These are phyloP conservation scores for Lamellibrachia columna DNA, from an alignment of 2,888 invertebrate genomes.

Conservation along the genomic window DNA sequence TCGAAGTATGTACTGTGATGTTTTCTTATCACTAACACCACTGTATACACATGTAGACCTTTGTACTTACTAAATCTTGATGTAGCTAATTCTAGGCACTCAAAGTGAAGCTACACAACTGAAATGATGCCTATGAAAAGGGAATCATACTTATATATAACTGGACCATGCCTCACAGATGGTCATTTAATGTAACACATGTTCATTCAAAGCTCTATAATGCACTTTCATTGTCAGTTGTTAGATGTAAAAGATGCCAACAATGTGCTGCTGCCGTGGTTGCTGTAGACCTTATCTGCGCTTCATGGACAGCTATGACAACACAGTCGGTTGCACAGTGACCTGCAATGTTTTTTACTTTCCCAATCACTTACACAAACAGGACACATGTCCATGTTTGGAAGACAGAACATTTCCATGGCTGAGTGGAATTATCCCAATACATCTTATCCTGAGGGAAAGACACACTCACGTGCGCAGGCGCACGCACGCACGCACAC, in stretches of 20 bases:
- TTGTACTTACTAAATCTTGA: conserved; percentile 3
- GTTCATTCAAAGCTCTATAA: neutral
- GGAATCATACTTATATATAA: neutral
- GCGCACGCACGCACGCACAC: conserved; percentile 16
- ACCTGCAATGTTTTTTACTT: too few species aligned
- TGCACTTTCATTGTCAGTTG: neutral
- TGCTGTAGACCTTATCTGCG: neutral
- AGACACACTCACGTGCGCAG: neutral
- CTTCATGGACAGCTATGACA: neutral
- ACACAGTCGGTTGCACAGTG: neutral
- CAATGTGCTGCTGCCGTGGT: neutral
- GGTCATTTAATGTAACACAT: neutral
- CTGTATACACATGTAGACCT: neutral
- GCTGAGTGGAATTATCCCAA: neutral
- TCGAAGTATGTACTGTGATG: neutral
- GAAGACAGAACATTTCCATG: too few species aligned
- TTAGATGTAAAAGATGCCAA: neutral
- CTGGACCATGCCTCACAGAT: neutral
- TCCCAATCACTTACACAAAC: too few species aligned
- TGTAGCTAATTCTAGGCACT: neutral
- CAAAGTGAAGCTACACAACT: neutral
- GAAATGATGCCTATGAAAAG: neutral
- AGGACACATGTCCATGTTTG: neutral
- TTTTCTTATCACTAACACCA: neutral
- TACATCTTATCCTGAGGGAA: neutral